Base-by-base conservation (phyloP, 2,888 invertebrate genomes). In the Nymphalis polychloros region DNA sequence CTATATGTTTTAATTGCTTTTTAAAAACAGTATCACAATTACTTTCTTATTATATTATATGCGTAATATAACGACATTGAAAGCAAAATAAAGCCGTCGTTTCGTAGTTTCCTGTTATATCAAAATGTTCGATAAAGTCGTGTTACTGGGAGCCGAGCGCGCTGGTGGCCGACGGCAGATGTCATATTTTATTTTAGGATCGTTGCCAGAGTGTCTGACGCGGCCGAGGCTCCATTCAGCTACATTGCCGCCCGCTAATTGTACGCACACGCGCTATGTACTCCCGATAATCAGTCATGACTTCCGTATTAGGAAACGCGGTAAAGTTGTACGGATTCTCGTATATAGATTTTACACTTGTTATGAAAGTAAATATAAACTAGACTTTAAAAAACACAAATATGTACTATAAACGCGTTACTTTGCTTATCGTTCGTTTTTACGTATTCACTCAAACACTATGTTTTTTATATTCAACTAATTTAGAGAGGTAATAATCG, bases 141-240 rank as follows among this genome's bases (percentile, higher is more conserved):
- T 41, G 41, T 10, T 41, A 41, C 41, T 13, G 13, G 13, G 41
- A 41, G 41, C 4, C 41, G 41, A 41, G 41, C 41, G 41, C 41
- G 65, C 57, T 55, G 57, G 64, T 27, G 47, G 53, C 47, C 57
- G 57, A 50, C 35, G 53, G 59, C 62, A 62, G 50, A 61, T 69
- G 70, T 72, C 72, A 71, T 72, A 65, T 67, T 59, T 71, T 71
- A 73, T 73, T 73, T 72, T 66, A 55, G 71, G 67, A 59, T 53
- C 63, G 72, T 69, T 67, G 64, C 68, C 70, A 59, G 46, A 64
- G 70, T 17, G 69, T 67, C 68, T 67, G 66, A 50, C 60, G 63
- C 60, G 46, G 35, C 53, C 31, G 20, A 47, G 27, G 41, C 49
- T 20, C 41, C 63, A 48, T 50, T 49, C 50, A 62, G 27, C 47